Base-by-base conservation (phyloP, 1,140 invertebrate species). In the Latrodectus geometricus region DNA sequence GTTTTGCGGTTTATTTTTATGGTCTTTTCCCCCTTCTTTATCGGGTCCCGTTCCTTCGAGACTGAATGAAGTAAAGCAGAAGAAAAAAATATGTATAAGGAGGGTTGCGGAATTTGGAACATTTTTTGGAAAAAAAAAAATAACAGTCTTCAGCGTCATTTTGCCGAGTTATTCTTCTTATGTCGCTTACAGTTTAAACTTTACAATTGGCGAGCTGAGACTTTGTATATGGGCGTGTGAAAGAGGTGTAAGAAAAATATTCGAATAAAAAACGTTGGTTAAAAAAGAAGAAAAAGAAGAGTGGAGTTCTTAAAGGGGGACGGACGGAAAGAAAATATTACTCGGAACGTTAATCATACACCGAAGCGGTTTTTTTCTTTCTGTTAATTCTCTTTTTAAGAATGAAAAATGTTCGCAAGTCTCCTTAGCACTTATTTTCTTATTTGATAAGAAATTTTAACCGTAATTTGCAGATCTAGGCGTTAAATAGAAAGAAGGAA, bases 1-100 rank as follows among this genome's bases (percentile, higher is more conserved):
- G 11, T 82, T 82, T 82, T 73, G 80, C 80, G 80, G 80, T 82
- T 82, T 82, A 82, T 82, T 82, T 80, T 82, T 82, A 82, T 82
- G 80, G 69, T 65, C 70, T 20, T 21, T 73, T 49, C 54, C 54
- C 77, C 54, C 77, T 49, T 81, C 80, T 82, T 82, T 82, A 82
- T 82, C 80, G 80, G 80, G 21, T n/a, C 23, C 11, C 21, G 49
- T 78, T 50, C 77, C 77, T 79, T 50, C 35, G 68, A 79, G 56
- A 61, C 77, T 54, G n/a, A 17, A 48, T 20, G 9, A 65, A 56
- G 20, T 74, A 49, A 65, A 72, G 54, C 68, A 70, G 70, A 72
- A n/a, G 68, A 21, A 72, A 54, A 81, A 79, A 61, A 56, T n/a
- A 17, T 17, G n/a, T 21, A 48, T 35, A 5, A 48, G 17, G 54